Conservation (phyloP, 2,113 vertebrate species). For the Mus musculus region GRCm39 chrX:99312501-99313000, state of each 20-base stretch:
- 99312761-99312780: slow-evolving; percentile 45
- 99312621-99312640: slow-evolving; percentile 63
- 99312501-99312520: slow-evolving; percentile 26
- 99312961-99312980: slow-evolving; percentile 53
- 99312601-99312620: slow-evolving; percentile 48
- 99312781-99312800: slow-evolving; percentile 50
- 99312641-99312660: slow-evolving; percentile 56
- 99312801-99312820: slow-evolving; percentile 56
- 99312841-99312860: slow-evolving; percentile 55
- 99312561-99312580: background rate
- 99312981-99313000: slow-evolving; percentile 45
- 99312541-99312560: background rate
- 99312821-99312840: slow-evolving; percentile 56
- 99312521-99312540: background rate
- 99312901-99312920: slow-evolving; percentile 6
- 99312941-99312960: slow-evolving; percentile 39
- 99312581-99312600: slow-evolving; percentile 64
- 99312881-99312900: slow-evolving; percentile 48
- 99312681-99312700: slow-evolving; percentile 68
- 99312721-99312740: slow-evolving; percentile 37
- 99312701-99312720: slow-evolving; percentile 53
- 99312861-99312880: slow-evolving; percentile 53
- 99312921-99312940: slow-evolving; percentile 51
- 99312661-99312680: slow-evolving; percentile 56
- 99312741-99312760: slow-evolving; percentile 7